Evolutionary conservation across 2,888 invertebrate species (phyloP).

Genomic region (Andrena praecox): DNA sequence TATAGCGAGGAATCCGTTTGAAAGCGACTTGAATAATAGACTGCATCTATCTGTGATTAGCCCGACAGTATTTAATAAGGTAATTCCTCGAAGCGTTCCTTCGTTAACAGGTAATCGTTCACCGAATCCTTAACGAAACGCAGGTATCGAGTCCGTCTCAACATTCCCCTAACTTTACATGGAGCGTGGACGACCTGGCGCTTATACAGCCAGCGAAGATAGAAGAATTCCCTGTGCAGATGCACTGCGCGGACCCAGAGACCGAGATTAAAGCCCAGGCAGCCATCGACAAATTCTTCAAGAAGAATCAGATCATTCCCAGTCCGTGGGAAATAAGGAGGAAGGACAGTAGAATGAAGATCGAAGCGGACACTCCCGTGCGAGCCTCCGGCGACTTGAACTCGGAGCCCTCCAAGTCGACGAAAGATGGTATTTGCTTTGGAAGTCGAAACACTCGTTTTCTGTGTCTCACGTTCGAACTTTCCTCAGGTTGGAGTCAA

Average conservation of each 20-base stretch:
- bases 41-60: constrained; percentile 90
- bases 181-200: constrained; percentile 91
- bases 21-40: constrained; percentile 88
- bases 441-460: constrained; percentile 54
- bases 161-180: constrained; percentile 86
- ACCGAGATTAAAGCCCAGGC: constrained; percentile 89
- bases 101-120: background rate
- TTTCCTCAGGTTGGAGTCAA: constrained; percentile 87
- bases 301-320: constrained; percentile 87
- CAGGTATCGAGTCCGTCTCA: constrained; percentile 83
- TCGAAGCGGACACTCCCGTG: constrained; percentile 69
- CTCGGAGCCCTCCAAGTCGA: constrained; percentile 67
- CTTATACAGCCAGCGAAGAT: constrained; percentile 89
- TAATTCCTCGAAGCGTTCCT: constrained; percentile 62
- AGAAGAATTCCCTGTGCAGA: constrained; percentile 88
- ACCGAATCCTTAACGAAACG: constrained; percentile 16
- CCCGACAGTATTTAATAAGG: constrained; percentile 83
- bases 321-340: constrained; percentile 85
- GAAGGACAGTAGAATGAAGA: constrained; percentile 59
- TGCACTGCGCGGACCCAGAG: constrained; percentile 88
- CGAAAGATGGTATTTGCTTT: constrained; percentile 76
- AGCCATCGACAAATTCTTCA: constrained; percentile 88
- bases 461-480: background rate
- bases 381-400: constrained; percentile 61
- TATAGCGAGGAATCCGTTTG: constrained; percentile 89